Evolutionary conservation across 2,797 vertebrate genomes (phyloP), one percentile per base, ranked within the genome.

Genomic region (Sebastes iracundus): DNA sequence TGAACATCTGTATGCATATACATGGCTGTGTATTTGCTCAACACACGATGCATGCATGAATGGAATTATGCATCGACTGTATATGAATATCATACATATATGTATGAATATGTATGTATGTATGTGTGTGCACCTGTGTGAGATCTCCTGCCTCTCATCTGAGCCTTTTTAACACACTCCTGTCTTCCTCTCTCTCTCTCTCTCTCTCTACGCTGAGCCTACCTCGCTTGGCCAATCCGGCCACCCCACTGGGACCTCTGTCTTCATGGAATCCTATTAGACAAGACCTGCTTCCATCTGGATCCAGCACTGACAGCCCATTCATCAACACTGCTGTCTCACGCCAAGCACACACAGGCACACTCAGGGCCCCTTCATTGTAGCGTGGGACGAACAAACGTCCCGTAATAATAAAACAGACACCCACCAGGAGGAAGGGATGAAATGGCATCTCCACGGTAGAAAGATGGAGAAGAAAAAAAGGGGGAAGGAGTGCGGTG

Each of bases 271-370:
- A 87, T 72, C 81, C 81, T 80, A 89, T 88, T 87, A 89, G 75
- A 89, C 55, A 65, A 87, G 81, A 74, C 84, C 77, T 67, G 84
- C 72, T 81, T 79, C 86, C 84, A 86, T 86, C 83, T 79, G 79
- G 84, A 88, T 85, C 70, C 1, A 14, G 22, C 59, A 2, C 77
- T 79, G 91, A 91, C 92, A 91, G 83, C 83, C 74, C 84, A 91
- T 93, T 92, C 87, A 93, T 94, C 91, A 93, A 83, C 46, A 23
- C 62, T 4, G 27, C 81, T 42, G 69, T 82, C 75, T 79, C 67
- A 77, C 32, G 33, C 67, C 69, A 67, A 79, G 82, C 78, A 80
- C 32, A 74, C 23, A 2, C 72, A 7, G 23, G 75, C 78, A 78
- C 35, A 72, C 25, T 2, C 72, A 6, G 23, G 73, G 82, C 66